Percentiles rank a stretch among this genome's conserved stretches.
phyloP scores from a whole-genome alignment of 2,888 invertebrate genomes.

The Cosmia pyralina region DNA sequence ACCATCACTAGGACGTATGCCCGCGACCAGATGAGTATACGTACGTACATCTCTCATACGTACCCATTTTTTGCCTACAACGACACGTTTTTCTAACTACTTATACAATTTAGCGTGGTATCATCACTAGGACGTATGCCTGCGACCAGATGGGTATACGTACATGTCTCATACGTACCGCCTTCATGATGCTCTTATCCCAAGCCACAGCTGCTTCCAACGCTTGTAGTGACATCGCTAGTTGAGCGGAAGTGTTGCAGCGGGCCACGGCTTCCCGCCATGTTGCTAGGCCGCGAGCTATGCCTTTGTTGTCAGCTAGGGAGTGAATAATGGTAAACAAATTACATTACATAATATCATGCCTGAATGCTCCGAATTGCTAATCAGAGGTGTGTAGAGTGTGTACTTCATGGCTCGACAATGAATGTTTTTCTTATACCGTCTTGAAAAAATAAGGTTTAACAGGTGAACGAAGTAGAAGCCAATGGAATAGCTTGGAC shows the following conservation, averaged over 20 bases:
- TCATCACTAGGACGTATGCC: neutral
- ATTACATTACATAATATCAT: no score
- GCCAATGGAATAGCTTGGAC: no score
- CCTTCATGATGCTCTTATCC: conserved; percentile 99
- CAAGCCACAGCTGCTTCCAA: conserved; percentile 98
- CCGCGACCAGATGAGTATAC: conserved; percentile 45
- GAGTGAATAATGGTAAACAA: neutral
- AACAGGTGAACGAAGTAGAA: no score
- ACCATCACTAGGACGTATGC: neutral
- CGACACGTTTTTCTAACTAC: conserved; percentile 34
- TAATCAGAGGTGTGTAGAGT: no score
- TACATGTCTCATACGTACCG: conserved; percentile 92
- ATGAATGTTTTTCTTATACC: no score
- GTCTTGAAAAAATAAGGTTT: no score
- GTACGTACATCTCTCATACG: conserved; percentile 83
- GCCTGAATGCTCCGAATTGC: no score
- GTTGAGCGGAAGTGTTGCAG: conserved; percentile 96
- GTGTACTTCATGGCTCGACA: no score
- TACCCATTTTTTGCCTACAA: conserved; percentile 86
- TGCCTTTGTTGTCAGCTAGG: conserved; percentile 85
- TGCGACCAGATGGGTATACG: conserved; percentile 45
- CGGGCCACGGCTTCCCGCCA: conserved; percentile 97
- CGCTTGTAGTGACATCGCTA: conserved; percentile 94
- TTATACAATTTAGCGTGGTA: conserved; percentile 4
- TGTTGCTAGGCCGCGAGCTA: conserved; percentile 94